A percentile compares a stretch with the other conserved stretches of the same genome.
Evolutionary conservation across 2,797 vertebrate species (phyloP).

Genomic region (Tapirus indicus): DNA sequence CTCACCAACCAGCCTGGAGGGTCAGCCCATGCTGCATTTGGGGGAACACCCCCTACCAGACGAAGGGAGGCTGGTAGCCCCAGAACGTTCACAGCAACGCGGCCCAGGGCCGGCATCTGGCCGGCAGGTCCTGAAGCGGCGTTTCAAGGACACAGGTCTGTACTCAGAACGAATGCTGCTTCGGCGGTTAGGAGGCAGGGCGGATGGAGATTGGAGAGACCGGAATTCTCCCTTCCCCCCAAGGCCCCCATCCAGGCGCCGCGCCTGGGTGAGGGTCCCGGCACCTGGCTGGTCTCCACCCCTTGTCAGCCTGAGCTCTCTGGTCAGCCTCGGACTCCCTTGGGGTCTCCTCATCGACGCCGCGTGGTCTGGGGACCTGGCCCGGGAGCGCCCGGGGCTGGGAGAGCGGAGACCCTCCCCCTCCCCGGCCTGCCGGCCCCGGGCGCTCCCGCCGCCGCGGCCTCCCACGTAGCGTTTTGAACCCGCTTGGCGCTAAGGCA

Average conservation of each 20-base stretch:
- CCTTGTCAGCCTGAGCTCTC: slow-evolving; percentile 45
- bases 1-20: neutral
- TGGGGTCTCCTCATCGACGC: slow-evolving; percentile 65
- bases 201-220: neutral
- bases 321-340: slow-evolving; percentile 59
- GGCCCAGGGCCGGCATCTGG: neutral
- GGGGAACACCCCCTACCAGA: neutral
- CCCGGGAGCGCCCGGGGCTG: neutral
- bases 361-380: slow-evolving; percentile 74
- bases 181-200: neutral
- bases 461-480: slow-evolving; percentile 68
- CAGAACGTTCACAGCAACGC: fast-evolving
- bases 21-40: neutral
- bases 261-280: neutral
- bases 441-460: slow-evolving; percentile 7
- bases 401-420: slow-evolving; percentile 49
- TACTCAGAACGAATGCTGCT: neutral
- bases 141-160: slow-evolving; percentile 9
- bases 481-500: slow-evolving; percentile 67
- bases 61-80: neutral
- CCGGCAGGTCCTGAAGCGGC: neutral
- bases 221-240: neutral
- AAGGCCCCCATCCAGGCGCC: neutral
- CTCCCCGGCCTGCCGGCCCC: neutral
- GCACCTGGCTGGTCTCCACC: slow-evolving; percentile 56